Evolutionary conservation across 2,888 invertebrate species (phyloP), one percentile per base, ranked within the genome.

Genomic region (Muscina levida): DNA sequence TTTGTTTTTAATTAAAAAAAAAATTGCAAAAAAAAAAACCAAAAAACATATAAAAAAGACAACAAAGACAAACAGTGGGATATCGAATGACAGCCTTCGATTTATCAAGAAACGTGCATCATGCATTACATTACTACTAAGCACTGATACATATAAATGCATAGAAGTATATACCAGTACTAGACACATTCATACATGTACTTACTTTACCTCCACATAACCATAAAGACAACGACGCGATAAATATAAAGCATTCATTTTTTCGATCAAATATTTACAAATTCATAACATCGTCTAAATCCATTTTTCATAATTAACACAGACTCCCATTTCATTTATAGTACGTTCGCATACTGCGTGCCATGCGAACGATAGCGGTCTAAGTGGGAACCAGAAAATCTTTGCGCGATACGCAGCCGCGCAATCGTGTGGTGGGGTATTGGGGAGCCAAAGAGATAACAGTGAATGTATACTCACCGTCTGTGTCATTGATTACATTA

Each of bases 81-180:
- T 46, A 71, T 70, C 48, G 44, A 67, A 71, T 73, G 59, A 59
- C 71, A 79, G 56, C 79, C 75, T 79, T 76, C 79, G 72, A 72
- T 79, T 76, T 76, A 79, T 76, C 75, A 65, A 72, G 62, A 62
- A 79, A 76, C 79, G 79, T 79, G 79, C 62, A 79, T 76, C 79
- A 48, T 57, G 31, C 19, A 39, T 59, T 39, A 19, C 37, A 37
- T 59, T 59, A 19, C 59, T n/a, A n/a, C n/a, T n/a, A 17, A 8
- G 6, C 19, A 31, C 31, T 11, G 56, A 56, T 24, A 56, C 6
- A 13, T 26, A 19, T 48, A 19, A n/a, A 48, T 46, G n/a, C n/a
- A n/a, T 13, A 46, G n/a, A 3, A 46, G 3, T 15, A 48, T 17
- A 48, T 37, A 37, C 10, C 37, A 10, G 10, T 37, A 10, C 37